Evolutionary conservation across 2,113 vertebrate genomes (phyloP).

Genomic region (Ptilonorhynchus violaceus): DNA sequence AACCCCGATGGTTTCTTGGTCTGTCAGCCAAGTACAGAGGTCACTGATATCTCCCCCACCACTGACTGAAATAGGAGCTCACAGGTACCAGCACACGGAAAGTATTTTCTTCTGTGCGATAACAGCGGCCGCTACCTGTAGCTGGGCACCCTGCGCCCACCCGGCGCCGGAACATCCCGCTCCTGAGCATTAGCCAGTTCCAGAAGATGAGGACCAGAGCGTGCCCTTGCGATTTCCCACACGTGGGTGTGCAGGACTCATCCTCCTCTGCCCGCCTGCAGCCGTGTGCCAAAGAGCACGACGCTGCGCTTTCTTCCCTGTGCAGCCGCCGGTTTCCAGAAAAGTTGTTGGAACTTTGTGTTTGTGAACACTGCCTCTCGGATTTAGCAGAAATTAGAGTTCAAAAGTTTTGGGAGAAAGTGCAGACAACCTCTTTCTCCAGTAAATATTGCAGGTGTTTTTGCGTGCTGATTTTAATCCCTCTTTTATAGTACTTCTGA

Average conservation of each 20-base stretch:
- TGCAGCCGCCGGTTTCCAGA: neutral
- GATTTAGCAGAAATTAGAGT: neutral
- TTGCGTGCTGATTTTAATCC: neutral
- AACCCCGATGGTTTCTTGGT: neutral
- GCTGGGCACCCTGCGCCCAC: no score
- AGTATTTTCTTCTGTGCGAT: neutral
- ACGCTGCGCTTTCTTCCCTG: rapidly evolving
- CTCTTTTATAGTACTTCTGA: neutral
- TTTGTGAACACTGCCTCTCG: neutral
- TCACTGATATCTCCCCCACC: neutral
- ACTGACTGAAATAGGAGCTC: neutral
- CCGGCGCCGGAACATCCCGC: neutral
- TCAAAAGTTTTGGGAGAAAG: neutral
- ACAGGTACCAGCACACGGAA: neutral
- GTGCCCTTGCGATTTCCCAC: neutral
- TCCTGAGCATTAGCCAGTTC: neutral
- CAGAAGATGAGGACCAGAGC: neutral
- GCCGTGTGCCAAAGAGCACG: rapidly evolving
- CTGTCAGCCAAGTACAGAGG: neutral
- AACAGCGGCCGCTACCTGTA: neutral
- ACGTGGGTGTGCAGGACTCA: neutral
- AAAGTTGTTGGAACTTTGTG: neutral
- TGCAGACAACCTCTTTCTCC: neutral
- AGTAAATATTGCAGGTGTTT: neutral
- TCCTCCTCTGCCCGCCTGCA: neutral